These are phyloP conservation scores for Cenopis cana DNA, from an alignment of 2,888 invertebrate genomes.

Conservation along the genomic window DNA sequence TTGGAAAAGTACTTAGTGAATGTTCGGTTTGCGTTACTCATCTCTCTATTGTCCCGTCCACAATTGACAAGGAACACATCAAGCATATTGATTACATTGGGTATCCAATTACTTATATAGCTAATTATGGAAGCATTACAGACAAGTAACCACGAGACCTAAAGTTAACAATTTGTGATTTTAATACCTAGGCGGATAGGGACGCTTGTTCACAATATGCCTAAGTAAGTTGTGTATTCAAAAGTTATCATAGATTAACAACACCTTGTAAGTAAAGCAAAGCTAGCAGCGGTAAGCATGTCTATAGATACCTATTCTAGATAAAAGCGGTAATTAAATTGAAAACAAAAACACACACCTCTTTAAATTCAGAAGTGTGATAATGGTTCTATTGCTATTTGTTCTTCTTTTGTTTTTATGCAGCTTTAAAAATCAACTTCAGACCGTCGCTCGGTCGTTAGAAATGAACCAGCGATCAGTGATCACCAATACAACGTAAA, in stretches of 20 bases:
- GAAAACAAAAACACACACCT: no score
- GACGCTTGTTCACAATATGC: neutral
- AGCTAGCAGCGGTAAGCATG: neutral
- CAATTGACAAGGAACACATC: slow-evolving; percentile 81
- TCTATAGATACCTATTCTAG: neutral
- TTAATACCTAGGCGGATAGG: neutral
- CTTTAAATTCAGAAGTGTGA: neutral
- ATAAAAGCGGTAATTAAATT: no score
- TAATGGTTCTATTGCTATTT: neutral
- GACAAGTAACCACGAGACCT: neutral
- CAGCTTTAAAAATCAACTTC: neutral
- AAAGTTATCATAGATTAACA: neutral
- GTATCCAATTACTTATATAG: slow-evolving; percentile 66
- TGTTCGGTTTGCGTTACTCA: slow-evolving; percentile 59
- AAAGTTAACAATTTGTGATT: neutral
- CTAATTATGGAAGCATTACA: slow-evolving; percentile 73
- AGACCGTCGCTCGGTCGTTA: neutral
- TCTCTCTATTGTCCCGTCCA: slow-evolving; percentile 71
- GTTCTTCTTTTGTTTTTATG: neutral
- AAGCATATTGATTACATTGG: slow-evolving; percentile 71
- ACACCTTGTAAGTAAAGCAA: neutral
- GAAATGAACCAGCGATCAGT: slow-evolving; percentile 4
- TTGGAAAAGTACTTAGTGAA: slow-evolving; percentile 56
- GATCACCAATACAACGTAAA: slow-evolving; percentile 56
- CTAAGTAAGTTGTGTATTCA: no score